Evolutionary conservation across 2,113 vertebrate species (phyloP).

Genomic region (Vanacampus margaritifer): DNA sequence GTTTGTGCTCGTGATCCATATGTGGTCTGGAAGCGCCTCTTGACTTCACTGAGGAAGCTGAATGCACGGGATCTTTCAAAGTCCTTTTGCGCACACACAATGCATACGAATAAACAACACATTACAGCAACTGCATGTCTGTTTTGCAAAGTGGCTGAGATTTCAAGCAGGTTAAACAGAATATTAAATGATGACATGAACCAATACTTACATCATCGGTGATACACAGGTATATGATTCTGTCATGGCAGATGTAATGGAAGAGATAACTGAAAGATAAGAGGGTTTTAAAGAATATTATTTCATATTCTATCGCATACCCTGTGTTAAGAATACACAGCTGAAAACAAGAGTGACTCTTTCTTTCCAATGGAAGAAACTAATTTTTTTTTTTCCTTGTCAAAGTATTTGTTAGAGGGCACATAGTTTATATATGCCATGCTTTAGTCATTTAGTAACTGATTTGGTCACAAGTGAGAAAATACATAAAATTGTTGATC

Average conservation of each 20-base stretch:
- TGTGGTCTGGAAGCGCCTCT: conserved; percentile 95
- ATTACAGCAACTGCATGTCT: background rate
- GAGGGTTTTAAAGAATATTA: conserved; percentile 7
- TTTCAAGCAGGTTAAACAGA: background rate
- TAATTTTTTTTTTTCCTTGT: background rate
- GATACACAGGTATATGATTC: conserved; percentile 97
- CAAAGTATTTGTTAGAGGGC: background rate
- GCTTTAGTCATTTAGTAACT: background rate
- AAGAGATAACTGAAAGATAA: conserved; percentile 87
- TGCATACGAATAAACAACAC: background rate
- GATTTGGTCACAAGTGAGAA: no score
- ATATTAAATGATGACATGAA: background rate
- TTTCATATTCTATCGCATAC: background rate
- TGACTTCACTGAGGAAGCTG: conserved; percentile 91
- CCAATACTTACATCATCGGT: conserved; percentile 93
- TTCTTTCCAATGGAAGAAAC: background rate
- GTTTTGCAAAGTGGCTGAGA: background rate
- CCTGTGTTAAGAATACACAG: background rate
- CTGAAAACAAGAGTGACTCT: background rate
- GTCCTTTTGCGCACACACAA: conserved; percentile 70
- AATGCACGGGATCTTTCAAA: conserved; percentile 96
- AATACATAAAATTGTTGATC: no score
- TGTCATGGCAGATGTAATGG: conserved; percentile 98
- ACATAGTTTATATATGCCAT: background rate
- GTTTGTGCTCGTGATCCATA: conserved; percentile 96